A percentile compares a stretch with the other conserved stretches of the same genome.
Evolutionary conservation across 2,888 invertebrate species (phyloP).

Genomic region (Rhamphomyia laevipes): DNA sequence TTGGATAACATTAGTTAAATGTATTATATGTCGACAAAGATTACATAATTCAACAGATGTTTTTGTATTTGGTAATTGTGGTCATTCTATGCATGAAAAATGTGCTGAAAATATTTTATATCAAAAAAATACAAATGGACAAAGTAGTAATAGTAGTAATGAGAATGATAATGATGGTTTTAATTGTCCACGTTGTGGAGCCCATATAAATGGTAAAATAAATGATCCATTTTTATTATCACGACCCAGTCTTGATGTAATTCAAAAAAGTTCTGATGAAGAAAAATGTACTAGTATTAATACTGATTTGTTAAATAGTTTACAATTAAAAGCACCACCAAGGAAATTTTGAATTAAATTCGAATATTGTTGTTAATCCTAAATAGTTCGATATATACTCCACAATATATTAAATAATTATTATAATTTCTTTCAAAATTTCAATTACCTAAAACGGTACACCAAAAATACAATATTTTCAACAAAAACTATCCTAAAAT

Average conservation of each 20-base stretch:
- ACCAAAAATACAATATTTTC: too few relatives aligned
- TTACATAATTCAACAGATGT: conserved; percentile 29
- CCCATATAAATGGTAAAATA: conserved; percentile 15
- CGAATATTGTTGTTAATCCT: too few relatives aligned
- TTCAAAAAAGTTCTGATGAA: neutral
- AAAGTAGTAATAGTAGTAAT: conserved; percentile 6
- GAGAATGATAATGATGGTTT: conserved; percentile 13
- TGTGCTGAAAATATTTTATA: conserved; percentile 19
- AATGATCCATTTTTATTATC: conserved; percentile 22
- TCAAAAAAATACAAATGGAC: conserved; percentile 4
- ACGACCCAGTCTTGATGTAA: conserved; percentile 19
- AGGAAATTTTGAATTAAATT: conserved; percentile 22
- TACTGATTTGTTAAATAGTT: conserved; percentile 23
- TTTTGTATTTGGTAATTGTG: conserved; percentile 29
- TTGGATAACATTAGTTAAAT: conserved; percentile 32
- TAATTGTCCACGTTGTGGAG: conserved; percentile 30
- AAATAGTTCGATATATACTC: too few relatives aligned
- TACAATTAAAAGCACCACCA: conserved; percentile 35
- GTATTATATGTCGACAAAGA: conserved; percentile 30
- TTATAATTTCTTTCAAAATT: too few relatives aligned
- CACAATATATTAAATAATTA: too few relatives aligned
- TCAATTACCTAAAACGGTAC: too few relatives aligned
- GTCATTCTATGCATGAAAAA: conserved; percentile 32
- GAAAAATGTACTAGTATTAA: conserved; percentile 10
- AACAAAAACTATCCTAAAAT: too few relatives aligned